A percentile compares a stretch with the other conserved stretches of the same genome.
phyloP scores from a whole-genome alignment of 2,888 invertebrate genomes.

The Spilarctia lutea region DNA sequence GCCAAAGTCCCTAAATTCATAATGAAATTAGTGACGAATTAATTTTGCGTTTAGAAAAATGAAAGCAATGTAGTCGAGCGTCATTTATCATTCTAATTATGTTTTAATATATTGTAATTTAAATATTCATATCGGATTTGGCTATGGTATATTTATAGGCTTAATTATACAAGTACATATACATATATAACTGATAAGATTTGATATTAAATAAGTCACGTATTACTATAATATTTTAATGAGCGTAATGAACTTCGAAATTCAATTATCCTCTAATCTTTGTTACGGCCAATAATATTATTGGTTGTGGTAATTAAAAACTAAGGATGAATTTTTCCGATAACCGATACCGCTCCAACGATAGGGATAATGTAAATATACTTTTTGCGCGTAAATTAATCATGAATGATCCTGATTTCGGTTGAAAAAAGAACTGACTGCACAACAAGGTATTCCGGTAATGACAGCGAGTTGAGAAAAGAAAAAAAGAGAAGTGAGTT shows the following conservation, averaged over 20 bases:
- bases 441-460: too few species aligned
- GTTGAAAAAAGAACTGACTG: too few species aligned
- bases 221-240: not conserved
- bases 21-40: too few species aligned
- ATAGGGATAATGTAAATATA: not conserved
- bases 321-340: not conserved
- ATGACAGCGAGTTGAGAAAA: too few species aligned
- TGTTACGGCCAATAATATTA: not conserved
- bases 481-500: too few species aligned
- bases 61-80: not conserved
- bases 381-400: not conserved
- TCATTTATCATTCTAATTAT: too few species aligned
- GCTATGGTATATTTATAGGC: too few species aligned
- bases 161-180: too few species aligned
- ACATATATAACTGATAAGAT: not conserved
- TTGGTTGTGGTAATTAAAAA: not conserved
- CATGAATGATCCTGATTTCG: too few species aligned
- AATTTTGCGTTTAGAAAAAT: not conserved
- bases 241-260: not conserved
- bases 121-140: too few species aligned
- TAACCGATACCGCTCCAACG: not conserved
- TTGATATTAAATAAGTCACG: not conserved
- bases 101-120: too few species aligned
- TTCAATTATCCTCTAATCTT: conserved; percentile 2
- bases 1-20: too few species aligned